Evolutionary conservation across 53 echinoderm and acorn worm genomes (phyloP).

Genomic region (Paelopatides confundens): DNA sequence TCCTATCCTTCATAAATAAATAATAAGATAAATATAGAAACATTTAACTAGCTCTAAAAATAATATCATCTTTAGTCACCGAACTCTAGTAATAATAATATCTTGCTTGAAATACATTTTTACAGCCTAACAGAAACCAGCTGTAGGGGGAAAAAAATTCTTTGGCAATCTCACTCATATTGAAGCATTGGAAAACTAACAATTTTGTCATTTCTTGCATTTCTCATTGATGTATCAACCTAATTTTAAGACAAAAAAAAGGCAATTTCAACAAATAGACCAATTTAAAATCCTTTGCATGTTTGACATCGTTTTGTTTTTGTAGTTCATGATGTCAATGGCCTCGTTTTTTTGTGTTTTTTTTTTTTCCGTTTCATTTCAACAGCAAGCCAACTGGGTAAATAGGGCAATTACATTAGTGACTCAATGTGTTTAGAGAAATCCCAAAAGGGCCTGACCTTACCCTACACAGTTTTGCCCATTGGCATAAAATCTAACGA

Average conservation of each 20-base stretch:
- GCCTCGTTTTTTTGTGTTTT: conserved; percentile 17
- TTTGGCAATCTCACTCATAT: not conserved
- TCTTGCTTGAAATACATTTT: too few relatives aligned
- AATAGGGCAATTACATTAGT: conserved; percentile 51
- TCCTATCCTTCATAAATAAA: too few relatives aligned
- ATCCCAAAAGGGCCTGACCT: conserved; percentile 45
- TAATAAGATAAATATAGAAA: too few relatives aligned
- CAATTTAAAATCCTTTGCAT: conserved; percentile 46
- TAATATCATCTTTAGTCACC: too few relatives aligned
- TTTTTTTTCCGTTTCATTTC: not conserved
- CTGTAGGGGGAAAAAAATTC: not conserved
- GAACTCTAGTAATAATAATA: too few relatives aligned
- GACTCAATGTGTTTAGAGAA: conserved; percentile 40
- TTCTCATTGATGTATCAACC: conserved; percentile 36
- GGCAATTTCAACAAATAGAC: conserved; percentile 35
- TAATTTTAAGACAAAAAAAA: conserved; percentile 7
- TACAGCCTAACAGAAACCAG: too few relatives aligned
- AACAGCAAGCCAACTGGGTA: conserved; percentile 19
- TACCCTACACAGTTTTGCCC: conserved; percentile 37
- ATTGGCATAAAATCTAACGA: not conserved
- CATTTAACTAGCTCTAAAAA: too few relatives aligned
- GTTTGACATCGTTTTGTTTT: conserved; percentile 40
- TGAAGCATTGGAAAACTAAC: not conserved
- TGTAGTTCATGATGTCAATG: conserved; percentile 49
- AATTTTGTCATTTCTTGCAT: not conserved